Evolutionary conservation across 2,797 vertebrate genomes (phyloP), one percentile per base, ranked within the genome.

Genomic region (Todus mexicanus): DNA sequence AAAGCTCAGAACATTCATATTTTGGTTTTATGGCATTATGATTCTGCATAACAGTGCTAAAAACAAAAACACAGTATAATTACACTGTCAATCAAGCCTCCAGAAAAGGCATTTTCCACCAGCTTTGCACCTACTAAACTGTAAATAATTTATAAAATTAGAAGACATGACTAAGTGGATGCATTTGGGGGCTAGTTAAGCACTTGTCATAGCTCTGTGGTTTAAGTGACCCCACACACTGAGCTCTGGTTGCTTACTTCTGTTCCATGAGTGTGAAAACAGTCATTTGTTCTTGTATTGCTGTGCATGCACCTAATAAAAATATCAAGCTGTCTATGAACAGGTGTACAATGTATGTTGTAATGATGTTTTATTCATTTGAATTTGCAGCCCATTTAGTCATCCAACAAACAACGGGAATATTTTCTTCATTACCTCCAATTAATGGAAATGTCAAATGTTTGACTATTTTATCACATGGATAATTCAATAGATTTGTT

Each of bases 361-460:
- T 96, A 95, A 97, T 89, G 95, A 97, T 97, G 96, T 98, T 97
- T 98, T 97, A 97, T 98, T 98, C 97, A 98, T 97, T 96, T 76
- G 90, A 89, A 94, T 97, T 98, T 98, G 95, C 95, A 97, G 94
- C 87, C 96, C 96, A 95, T 97, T 97, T 98, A 97, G 91, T 96
- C 87, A 96, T 92, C 96, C 94, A 96, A 95, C 73, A 50, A 98
- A 97, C 94, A 97, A 97, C 95, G 96, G 96, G 98, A 98, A 97
- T 98, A 97, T 97, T 98, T 98, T 97, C 97, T 98, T 98, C 96
- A 97, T 98, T 98, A 97, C 76, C 90, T 97, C 94, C 96, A 97
- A 97, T 98, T 98, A 98, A 98, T 97, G 97, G 98, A 98, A 98
- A 97, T 97, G 97, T 98, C 97, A 98, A 97, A 97, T 96, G 94